Evolutionary conservation across 1,140 invertebrate genomes (phyloP), one percentile per base, ranked within the genome.

Genomic region (Leptonema lineaticorne): DNA sequence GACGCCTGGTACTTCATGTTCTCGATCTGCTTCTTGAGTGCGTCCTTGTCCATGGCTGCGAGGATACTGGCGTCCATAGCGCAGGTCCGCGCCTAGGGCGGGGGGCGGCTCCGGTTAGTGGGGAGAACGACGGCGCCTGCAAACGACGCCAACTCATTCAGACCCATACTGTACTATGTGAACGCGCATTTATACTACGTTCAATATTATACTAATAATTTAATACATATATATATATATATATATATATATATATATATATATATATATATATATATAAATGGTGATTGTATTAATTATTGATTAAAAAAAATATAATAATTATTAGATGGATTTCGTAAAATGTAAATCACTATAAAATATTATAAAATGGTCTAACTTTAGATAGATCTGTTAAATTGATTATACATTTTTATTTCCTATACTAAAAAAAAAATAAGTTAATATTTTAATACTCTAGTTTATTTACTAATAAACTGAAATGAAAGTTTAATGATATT

Each of bases 1-100:
- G 92, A 90, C 67, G 92, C 92, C 82, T 96, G 94, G 83, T 94
- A 95, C 84, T 94, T 94, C 92, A 96, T 94, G 83, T 95, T 95
- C 81, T 96, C 93, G 79, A 96, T 96, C 87, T 96, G 94, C 86
- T 95, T 95, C 85, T 93, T 93, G 83, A 96, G 85, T 86, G 92
- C 92, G 89, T 95, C 94, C 86, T 95, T 94, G 85, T 96, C 94
- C 93, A 96, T 96, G 87, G 87, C 88, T 88, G 91, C 89, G 78
- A 94, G 87, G 82, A 92, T 88, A 92, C 91, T 93, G 90, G 91
- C 87, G 86, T 92, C 90, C 90, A 92, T 91, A 83, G 86, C 83
- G 84, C 84, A 82, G 79, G 81, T 78, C 81, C 79, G 79, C 27
- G 63, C 53, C 2, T 41, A 33, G 45, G 66, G 14, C 27, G 33